Evolutionary conservation across 2,888 invertebrate genomes (phyloP).

Genomic region (Leistus spinibarbis): DNA sequence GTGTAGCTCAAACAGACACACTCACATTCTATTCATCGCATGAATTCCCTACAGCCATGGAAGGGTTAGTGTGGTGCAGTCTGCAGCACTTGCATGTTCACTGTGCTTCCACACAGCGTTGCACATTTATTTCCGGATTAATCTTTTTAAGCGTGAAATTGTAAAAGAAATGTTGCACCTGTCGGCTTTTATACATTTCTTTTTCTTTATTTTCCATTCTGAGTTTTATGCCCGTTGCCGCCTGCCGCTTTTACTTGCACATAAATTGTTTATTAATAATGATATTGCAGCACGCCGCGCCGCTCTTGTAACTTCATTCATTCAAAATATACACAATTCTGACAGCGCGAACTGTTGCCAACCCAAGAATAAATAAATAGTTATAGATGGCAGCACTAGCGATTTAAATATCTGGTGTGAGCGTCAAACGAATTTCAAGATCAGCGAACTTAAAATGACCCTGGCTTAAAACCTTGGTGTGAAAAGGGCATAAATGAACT

Average conservation of each 20-base stretch:
- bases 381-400: too few species aligned
- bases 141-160: conserved; percentile 33
- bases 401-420: too few species aligned
- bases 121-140: conserved; percentile 30
- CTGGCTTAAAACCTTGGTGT: too few species aligned
- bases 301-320: too few species aligned
- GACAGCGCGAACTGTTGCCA: too few species aligned
- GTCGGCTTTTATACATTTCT: conserved; percentile 13
- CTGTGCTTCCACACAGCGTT: not conserved
- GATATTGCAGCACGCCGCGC: too few species aligned
- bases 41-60: not conserved
- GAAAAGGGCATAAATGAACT: too few species aligned
- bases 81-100: not conserved
- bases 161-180: conserved; percentile 19
- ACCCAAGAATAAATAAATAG: too few species aligned
- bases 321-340: too few species aligned
- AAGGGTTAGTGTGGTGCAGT: not conserved
- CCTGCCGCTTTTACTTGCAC: conserved; percentile 2
- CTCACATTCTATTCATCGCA: not conserved
- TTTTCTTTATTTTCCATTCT: conserved; percentile 11
- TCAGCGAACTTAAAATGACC: too few species aligned
- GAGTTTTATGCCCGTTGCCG: not conserved
- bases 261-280: not conserved
- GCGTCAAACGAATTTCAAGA: too few species aligned
- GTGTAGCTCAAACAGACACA: not conserved